These are phyloP conservation scores for Dipodomys ordii DNA, from an alignment of 2,113 vertebrate genomes.

Conservation along the genomic window DNA sequence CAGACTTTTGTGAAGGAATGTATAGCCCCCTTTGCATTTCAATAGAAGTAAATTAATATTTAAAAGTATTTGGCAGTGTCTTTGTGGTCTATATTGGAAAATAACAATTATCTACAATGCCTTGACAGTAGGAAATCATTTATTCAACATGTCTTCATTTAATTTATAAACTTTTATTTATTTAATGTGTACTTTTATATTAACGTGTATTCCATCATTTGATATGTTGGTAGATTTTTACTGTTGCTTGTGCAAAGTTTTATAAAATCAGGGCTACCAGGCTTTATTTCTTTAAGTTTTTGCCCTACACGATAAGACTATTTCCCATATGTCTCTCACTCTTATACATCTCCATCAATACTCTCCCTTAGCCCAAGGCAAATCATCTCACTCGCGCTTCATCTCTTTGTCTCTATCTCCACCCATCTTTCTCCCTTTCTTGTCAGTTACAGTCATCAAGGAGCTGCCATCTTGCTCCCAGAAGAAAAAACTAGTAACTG, in stretches of 20 bases:
- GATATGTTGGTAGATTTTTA: constrained; percentile 13
- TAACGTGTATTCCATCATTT: neutral
- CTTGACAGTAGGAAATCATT: neutral
- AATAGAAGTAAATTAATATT: neutral
- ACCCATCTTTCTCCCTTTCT: neutral
- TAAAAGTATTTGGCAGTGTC: neutral
- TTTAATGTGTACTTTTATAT: neutral
- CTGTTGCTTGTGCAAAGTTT: neutral
- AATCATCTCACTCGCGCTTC: neutral
- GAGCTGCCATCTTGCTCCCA: neutral
- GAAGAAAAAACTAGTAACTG: accelerated
- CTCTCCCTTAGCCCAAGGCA: neutral
- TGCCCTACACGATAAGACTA: neutral
- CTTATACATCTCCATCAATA: neutral
- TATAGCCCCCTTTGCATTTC: neutral
- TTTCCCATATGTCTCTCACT: neutral
- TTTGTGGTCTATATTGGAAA: neutral
- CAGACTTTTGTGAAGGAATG: neutral
- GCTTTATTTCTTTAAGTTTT: constrained; percentile 5
- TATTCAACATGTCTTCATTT: neutral
- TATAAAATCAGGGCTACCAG: neutral
- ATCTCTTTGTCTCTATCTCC: neutral
- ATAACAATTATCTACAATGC: neutral
- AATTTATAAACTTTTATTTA: neutral
- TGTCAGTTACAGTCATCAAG: neutral